These are phyloP conservation scores for Doryteuthis pealeii DNA, from an alignment of 1,140 invertebrate genomes.

Conservation along the genomic window DNA sequence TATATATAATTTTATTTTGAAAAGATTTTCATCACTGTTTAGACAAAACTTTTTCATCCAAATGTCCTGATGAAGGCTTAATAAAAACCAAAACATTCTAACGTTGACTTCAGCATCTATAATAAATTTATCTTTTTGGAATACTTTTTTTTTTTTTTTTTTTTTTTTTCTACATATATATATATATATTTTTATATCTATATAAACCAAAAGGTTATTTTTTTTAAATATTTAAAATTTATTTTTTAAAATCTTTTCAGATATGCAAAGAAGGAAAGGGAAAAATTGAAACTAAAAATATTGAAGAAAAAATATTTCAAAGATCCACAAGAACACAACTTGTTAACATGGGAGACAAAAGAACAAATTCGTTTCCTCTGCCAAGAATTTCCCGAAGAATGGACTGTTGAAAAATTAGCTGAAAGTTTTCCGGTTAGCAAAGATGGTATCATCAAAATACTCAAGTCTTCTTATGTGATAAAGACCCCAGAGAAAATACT, in stretches of 20 bases:
- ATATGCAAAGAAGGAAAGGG: constrained; percentile 42
- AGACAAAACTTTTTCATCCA: too few relatives aligned
- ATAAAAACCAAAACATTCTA: too few relatives aligned
- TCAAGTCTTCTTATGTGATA: constrained; percentile 37
- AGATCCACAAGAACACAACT: constrained; percentile 67
- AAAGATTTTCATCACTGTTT: too few relatives aligned
- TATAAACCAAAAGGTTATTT: background rate
- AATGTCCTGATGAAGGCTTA: too few relatives aligned
- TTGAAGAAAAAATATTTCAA: constrained; percentile 76
- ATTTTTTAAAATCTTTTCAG: constrained; percentile 32
- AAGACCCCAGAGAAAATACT: constrained; percentile 31
- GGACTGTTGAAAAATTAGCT: constrained; percentile 72
- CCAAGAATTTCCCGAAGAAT: constrained; percentile 69
- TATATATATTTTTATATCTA: background rate
- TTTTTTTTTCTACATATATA: background rate
- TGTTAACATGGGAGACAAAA: constrained; percentile 82
- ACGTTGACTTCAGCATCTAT: too few relatives aligned
- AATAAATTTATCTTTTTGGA: too few relatives aligned
- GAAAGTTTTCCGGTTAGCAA: constrained; percentile 77
- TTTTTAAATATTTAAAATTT: background rate
- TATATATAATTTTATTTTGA: too few relatives aligned
- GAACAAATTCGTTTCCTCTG: constrained; percentile 77
- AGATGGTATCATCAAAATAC: constrained; percentile 50
- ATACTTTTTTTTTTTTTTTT: background rate
- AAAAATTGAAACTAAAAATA: constrained; percentile 66